Evolutionary conservation across 2,113 vertebrate species (phyloP).

Genomic region (Odocoileus hemionus): DNA sequence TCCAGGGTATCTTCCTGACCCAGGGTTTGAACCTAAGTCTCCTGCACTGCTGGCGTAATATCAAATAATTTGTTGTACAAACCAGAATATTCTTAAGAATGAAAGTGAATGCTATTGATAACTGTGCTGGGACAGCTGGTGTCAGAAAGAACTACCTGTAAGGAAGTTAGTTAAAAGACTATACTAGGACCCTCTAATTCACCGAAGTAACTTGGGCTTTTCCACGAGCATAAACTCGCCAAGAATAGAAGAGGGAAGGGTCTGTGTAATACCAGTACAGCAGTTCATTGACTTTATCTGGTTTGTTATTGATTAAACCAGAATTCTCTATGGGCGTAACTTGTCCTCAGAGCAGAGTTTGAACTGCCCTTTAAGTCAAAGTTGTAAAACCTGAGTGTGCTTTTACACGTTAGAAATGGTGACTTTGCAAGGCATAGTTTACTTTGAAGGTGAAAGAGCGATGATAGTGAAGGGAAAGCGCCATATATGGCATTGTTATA

Average conservation of each 20-base stretch:
- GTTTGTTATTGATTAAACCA: background rate
- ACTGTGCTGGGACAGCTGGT: background rate
- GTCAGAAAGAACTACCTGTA: background rate
- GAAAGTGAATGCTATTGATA: background rate
- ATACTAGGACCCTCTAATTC: rapidly evolving
- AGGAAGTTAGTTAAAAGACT: background rate
- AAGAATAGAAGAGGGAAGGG: background rate
- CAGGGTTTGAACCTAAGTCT: background rate
- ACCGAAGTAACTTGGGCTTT: background rate
- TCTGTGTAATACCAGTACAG: background rate
- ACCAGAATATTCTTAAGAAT: background rate
- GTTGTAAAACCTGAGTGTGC: background rate
- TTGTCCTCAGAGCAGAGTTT: background rate
- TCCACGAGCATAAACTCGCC: background rate
- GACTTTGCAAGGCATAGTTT: background rate
- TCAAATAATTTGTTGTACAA: background rate
- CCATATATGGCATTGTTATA: background rate
- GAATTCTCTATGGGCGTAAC: background rate
- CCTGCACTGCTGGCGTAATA: background rate
- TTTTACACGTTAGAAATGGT: background rate
- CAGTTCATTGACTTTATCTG: background rate
- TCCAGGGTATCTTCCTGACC: background rate
- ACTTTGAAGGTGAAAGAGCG: background rate
- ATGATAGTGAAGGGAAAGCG: background rate
- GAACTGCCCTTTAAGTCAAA: background rate